Base-by-base conservation (phyloP, 1,140 invertebrate genomes). In the Macrobrachium nipponense region DNA sequence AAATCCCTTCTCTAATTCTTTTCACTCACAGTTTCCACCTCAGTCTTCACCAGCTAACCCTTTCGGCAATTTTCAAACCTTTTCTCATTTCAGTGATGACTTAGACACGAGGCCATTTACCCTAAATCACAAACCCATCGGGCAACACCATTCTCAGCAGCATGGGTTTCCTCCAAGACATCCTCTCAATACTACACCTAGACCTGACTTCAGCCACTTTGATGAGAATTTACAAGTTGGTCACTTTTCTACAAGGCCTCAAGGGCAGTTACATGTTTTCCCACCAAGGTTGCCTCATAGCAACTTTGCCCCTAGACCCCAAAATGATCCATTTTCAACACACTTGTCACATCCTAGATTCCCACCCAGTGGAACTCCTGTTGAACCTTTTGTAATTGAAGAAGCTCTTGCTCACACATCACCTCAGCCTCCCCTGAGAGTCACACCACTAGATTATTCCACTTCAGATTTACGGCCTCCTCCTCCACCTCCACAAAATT, bases 71-170 rank as follows among this genome's bases (percentile, higher is more conserved):
- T 59, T 82, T 18, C 72, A 73, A 27, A 75, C 17, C 51, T 77
- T 68, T 58, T 70, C n/a, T 60, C 66, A 64, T 8, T 81, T 81
- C 20, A 59, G 60, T 61, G 62, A 61, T n/a, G 11, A n/a, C 14
- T 77, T 84, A 18, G 73, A 84, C 51, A 77, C 73, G 5, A 17
- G 61, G 36, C 72, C 72, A 27, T 76, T 68, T 59, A 73, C 36
- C 17, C n/a, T 61, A 14, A 75, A 60, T 11, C 82, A 75, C 12
- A 75, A 84, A 15, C 82, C 76, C n/a, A 58, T 58, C 14, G 60
- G 61, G 10, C 82, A 15, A 59, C 18, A 27, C 5, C 82, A 73
- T 8, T 23, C 73, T 12, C 61, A 36, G 12, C 82, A 84, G 15
- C 73, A 84, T n/a, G 73, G 51, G 58, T 44, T 84, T 51, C 51